Base-by-base conservation (phyloP, 2,797 vertebrate species). In the Lagorchestes hirsutus region DNA sequence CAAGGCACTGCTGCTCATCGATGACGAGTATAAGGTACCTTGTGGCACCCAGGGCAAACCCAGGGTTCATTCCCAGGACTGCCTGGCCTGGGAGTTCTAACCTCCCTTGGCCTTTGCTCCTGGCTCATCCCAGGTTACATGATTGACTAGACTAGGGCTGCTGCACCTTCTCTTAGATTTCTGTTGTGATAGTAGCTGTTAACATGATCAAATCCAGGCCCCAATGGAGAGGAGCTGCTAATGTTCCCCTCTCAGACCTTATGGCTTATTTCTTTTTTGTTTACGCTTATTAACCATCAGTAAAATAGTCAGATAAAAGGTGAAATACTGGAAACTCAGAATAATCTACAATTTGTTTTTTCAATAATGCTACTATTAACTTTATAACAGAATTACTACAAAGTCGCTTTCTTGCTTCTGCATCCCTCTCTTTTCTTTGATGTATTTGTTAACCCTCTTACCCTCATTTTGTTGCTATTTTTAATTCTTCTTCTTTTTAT, bases 11-110 rank as follows among this genome's bases (percentile, higher is more conserved):
- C 99, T 99, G 1, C 98, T 99, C 52, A 99, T 99, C 0, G 99
- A 99, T 50, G 99, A 99, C 40, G 99, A 99, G 95, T 99, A 99
- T 98, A 99, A 99, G 99, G 99, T 99, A 93, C 54, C 97, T 56
- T 87, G 40, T 87, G 40, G n/a, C 3, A 0, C 62, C 55, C 9
- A 40, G 2, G 1, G 9, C 18, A 6, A 3, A 52, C 5, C 55
- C n/a, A n/a, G 13, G 94, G 40, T n/a, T 82, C 40, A 40, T 46
- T 40, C 67, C 18, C 67, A 82, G n/a, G 18, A 22, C n/a, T 82
- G n/a, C 67, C 62, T 0, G 22, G 22, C 40, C 22, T 27, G 40
- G 27, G 90, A 34, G 28, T 13, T 11, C 24, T 2, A 22, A 55
- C 54, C 40, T 52, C 91, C 10, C 14, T 31, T 0, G 0, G 1